Evolutionary conservation across 2,888 invertebrate species (phyloP), one percentile per base, ranked within the genome.

Genomic region (Hartigia nigra): DNA sequence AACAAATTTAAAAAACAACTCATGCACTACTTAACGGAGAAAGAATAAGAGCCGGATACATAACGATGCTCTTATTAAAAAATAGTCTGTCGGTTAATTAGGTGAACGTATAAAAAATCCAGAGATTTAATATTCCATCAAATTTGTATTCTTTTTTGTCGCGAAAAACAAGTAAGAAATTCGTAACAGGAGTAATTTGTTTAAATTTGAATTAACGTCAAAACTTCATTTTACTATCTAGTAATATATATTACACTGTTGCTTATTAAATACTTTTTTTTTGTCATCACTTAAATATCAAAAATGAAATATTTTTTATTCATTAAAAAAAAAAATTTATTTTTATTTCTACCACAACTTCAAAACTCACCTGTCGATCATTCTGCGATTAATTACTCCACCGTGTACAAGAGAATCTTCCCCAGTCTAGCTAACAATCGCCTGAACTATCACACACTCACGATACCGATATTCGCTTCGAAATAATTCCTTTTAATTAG

Each of bases 341-440:
- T 23, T 1, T 1, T 5, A 5, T 1, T 55, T 23, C 0, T 55
- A 5, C 9, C 23, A 23, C 55, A 55, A 1, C 23, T 55, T 23
- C 23, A 55, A 72, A 72, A 72, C 72, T 72, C 32, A 72, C 72
- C 72, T 32, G 72, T 23, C 31, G 12, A 31, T 72, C 72, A 72
- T 72, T 23, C 72, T 72, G 72, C 72, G 12, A 23, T 12, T 72
- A 32, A 72, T 72, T 34, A 72, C 72, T 72, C 32, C 72, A 31
- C 32, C 72, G 72, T 34, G 72, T 55, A 23, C 55, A 55, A 55
- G 2, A 23, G 23, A 55, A 23, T 55, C 55, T 55, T 55, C 55
- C 55, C 23, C 55, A 2, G 23, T 55, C 55, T 55, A 23, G 2
- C 55, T 55, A 55, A 55, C 23, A 55, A 23, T 55, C 23, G 55